Conservation (phyloP, 2,888 invertebrate species). For the Trilocha varians region DNA sequence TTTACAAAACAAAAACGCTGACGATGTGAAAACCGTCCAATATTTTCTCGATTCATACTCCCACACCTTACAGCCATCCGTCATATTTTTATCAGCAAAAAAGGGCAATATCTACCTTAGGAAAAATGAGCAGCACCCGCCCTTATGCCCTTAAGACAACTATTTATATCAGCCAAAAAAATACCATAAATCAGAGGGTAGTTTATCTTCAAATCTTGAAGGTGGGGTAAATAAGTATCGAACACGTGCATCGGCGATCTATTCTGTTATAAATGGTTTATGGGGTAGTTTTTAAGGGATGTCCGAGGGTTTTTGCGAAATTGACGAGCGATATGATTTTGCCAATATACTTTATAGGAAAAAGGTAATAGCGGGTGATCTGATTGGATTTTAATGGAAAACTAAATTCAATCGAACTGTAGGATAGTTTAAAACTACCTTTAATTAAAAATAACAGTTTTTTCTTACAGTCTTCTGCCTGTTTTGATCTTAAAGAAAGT, state of each 20-base stretch:
- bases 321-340: neutral
- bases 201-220: conserved; percentile 59
- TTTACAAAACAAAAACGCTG: too few relatives aligned
- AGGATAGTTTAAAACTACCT: too few relatives aligned
- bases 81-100: conserved; percentile 65
- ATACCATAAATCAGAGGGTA: conserved; percentile 52
- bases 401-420: too few relatives aligned
- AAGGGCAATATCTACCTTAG: conserved; percentile 54
- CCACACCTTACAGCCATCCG: conserved; percentile 37
- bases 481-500: too few relatives aligned
- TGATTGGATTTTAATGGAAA: too few relatives aligned
- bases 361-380: too few relatives aligned
- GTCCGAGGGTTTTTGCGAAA: neutral
- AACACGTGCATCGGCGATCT: neutral
- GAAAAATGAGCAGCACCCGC: conserved; percentile 54
- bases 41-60: conserved; percentile 28
- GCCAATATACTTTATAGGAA: too few relatives aligned
- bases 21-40: conserved; percentile 14
- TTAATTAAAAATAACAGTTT: too few relatives aligned
- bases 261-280: conserved; percentile 1
- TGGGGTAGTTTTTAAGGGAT: neutral
- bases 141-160: conserved; percentile 61
- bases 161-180: conserved; percentile 55
- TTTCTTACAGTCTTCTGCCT: too few relatives aligned
- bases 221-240: conserved; percentile 13